Evolutionary conservation across 2,888 invertebrate species (phyloP), one percentile per base, ranked within the genome.

Genomic region (Drosophila quasianomalipes): DNA sequence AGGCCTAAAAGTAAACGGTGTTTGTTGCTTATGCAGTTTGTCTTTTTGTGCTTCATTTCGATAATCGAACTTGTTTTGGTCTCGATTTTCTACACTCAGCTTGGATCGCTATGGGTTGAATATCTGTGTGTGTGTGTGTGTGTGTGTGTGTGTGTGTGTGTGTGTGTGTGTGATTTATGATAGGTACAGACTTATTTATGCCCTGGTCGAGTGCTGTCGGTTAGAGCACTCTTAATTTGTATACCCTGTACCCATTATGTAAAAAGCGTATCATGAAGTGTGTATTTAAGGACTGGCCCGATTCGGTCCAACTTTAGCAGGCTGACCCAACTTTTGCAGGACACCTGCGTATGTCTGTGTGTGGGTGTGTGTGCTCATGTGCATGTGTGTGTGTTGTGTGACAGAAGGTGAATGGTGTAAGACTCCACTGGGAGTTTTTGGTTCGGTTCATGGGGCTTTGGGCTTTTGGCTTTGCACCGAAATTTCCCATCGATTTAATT

Each of bases 401-500:
- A 30, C 35, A 59, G 53, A 53, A 30, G 65, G 41, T 28, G 19
- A 30, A 63, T 60, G 35, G 79, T 69, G 44, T 70, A 61, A 67
- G 69, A 51, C 68, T 62, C 78, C 66, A 41, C n/a, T 77, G 77
- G 78, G 77, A 70, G 61, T 28, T 47, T 61, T 44, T 52, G 62
- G 47, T 55, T 41, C 41, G 57, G 31, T 58, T 67, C 47, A n/a
- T 66, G 39, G 60, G 72, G 44, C 58, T 68, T 65, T 73, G 68
- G 63, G 62, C 75, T 59, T 30, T 79, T 76, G 70, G 73, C 79
- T 77, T 77, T 82, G 78, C 72, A 70, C 79, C 82, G 73, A 81
- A 83, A 88, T 76, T 83, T 85, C 63, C 72, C 82, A 88, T 85
- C 85, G 85, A 85, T 85, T 88, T 85, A 85, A 85, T 85, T 85